Conservation (phyloP, 2,888 invertebrate genomes). For the Lasioglossum vierecki region DNA sequence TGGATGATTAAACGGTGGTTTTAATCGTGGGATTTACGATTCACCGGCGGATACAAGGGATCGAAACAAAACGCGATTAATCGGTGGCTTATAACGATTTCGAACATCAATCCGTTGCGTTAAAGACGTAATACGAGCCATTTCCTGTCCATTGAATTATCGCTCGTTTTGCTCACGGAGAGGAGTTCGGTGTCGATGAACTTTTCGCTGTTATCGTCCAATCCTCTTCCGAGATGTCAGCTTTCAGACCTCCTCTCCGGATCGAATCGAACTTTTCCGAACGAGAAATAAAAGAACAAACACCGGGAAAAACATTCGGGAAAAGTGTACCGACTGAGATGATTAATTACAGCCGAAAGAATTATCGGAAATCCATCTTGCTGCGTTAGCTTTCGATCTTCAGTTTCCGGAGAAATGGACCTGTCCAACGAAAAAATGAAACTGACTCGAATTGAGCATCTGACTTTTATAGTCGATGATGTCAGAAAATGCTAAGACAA, state of each 20-base stretch:
- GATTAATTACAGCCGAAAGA: not conserved
- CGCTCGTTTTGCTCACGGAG: conserved; percentile 8
- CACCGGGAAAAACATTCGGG: not conserved
- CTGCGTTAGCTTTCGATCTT: not conserved
- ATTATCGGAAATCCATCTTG: not conserved
- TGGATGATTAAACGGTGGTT: conserved; percentile 18
- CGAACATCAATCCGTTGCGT: conserved; percentile 20
- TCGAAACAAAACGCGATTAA: conserved; percentile 19
- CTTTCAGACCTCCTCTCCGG: not conserved
- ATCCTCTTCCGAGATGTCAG: not conserved
- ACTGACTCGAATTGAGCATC: not conserved
- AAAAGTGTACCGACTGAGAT: not conserved
- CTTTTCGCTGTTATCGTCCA: conserved; percentile 14
- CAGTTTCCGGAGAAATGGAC: not conserved
- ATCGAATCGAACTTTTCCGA: not conserved
- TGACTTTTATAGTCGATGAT: not conserved
- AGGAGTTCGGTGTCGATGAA: conserved; percentile 19
- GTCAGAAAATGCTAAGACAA: too few species aligned
- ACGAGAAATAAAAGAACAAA: not conserved
- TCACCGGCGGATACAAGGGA: conserved; percentile 16
- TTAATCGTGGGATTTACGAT: conserved; percentile 28
- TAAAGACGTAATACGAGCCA: conserved; percentile 18
- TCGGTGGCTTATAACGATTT: conserved; percentile 18
- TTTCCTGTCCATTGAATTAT: conserved; percentile 27
- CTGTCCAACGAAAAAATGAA: not conserved